Percentiles rank a stretch among this genome's conserved stretches.
Conservation (phyloP, 2,888 invertebrate genomes). For the Dolomedes plantarius region DNA sequence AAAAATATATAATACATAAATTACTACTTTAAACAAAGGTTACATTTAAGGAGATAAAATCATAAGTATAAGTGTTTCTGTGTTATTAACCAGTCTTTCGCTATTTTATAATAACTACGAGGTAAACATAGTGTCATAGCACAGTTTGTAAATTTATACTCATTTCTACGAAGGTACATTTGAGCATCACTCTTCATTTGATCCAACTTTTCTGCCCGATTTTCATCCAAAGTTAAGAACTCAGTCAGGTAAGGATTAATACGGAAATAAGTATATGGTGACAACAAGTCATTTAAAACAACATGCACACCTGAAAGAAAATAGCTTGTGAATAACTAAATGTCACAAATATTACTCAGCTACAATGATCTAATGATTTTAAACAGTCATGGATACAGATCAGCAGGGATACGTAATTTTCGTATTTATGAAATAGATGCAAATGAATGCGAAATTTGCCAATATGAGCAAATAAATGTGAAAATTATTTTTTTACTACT, state of each 20-base stretch:
- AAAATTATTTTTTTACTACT: too few relatives aligned
- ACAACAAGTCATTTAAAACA: conserved; percentile 85
- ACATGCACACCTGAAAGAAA: conserved; percentile 83
- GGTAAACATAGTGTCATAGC: conserved; percentile 73
- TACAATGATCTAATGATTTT: too few relatives aligned
- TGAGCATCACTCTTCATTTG: conserved; percentile 85
- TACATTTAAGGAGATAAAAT: conserved; percentile 14
- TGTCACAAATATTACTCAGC: too few relatives aligned
- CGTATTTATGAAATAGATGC: too few relatives aligned
- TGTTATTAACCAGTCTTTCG: conserved; percentile 57
- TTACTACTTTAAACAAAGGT: too few relatives aligned
- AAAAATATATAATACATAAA: too few relatives aligned
- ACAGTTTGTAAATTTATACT: conserved; percentile 81
- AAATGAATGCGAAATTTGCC: too few relatives aligned
- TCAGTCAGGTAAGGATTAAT: conserved; percentile 92
- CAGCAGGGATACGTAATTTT: too few relatives aligned
- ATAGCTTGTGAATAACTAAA: not conserved
- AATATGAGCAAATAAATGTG: too few relatives aligned
- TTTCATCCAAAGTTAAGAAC: conserved; percentile 88
- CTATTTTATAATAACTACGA: conserved; percentile 35
- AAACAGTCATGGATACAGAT: too few relatives aligned
- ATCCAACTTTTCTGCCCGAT: conserved; percentile 83
- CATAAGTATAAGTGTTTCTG: conserved; percentile 43
- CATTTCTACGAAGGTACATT: conserved; percentile 88
- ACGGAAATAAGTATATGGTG: conserved; percentile 85